These are phyloP conservation scores for Microcebus tavaratra DNA, from an alignment of 2,113 vertebrate species.

Conservation along the genomic window DNA sequence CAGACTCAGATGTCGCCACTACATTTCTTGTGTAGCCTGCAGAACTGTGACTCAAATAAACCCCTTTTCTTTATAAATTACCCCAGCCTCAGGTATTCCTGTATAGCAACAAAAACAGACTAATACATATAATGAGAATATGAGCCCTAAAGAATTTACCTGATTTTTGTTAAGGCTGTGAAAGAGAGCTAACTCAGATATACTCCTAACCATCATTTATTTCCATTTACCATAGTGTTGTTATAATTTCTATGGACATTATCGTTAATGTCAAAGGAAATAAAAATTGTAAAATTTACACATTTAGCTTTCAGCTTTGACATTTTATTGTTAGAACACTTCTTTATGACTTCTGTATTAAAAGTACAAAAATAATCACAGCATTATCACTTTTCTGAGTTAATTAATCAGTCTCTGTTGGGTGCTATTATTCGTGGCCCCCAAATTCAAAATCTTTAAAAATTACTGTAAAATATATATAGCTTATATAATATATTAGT, in stretches of 20 bases:
- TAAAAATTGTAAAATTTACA: neutral
- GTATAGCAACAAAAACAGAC: too few relatives aligned
- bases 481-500: neutral
- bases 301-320: neutral
- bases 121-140: neutral
- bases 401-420: neutral
- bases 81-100: too few relatives aligned
- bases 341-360: neutral
- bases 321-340: neutral
- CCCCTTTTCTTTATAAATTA: too few relatives aligned
- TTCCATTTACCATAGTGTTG: neutral
- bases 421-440: neutral
- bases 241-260: neutral
- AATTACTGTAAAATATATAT: neutral
- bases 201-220: neutral
- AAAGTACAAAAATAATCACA: neutral
- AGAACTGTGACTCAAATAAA: too few relatives aligned
- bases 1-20: too few relatives aligned
- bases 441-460: neutral
- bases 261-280: neutral
- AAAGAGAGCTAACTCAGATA: neutral
- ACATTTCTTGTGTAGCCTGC: too few relatives aligned
- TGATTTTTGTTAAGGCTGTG: neutral
- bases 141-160: neutral
- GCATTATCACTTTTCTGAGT: neutral